phyloP scores from a whole-genome alignment of 1,140 invertebrate genomes.

The Neelides sp. region DNA sequence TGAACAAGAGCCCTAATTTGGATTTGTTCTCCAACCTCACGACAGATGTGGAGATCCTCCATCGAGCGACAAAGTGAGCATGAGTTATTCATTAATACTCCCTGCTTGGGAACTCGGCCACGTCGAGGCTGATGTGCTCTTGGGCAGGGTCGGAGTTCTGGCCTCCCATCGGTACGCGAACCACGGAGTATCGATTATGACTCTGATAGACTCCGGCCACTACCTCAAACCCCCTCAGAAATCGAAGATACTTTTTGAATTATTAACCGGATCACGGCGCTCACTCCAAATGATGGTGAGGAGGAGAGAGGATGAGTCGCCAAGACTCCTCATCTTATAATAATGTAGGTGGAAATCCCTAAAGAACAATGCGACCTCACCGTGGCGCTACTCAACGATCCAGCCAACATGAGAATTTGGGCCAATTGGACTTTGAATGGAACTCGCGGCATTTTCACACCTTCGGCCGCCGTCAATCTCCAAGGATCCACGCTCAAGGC shows the following conservation, averaged over 20 bases:
- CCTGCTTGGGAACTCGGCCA: background rate
- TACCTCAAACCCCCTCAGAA: conserved; percentile 23
- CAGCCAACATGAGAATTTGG: too few species aligned
- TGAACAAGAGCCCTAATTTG: conserved; percentile 4
- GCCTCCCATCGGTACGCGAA: conserved; percentile 25
- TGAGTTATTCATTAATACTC: conserved; percentile 30
- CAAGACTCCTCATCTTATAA: too few species aligned
- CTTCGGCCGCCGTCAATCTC: too few species aligned
- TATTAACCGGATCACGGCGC: conserved; percentile 24
- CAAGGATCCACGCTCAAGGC: too few species aligned
- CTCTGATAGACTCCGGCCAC: conserved; percentile 32
- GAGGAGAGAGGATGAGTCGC: too few species aligned
- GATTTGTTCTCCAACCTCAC: conserved; percentile 16
- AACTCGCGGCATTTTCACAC: too few species aligned
- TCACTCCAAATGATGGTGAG: too few species aligned
- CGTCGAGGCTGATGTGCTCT: conserved; percentile 9
- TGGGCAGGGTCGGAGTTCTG: conserved; percentile 26
- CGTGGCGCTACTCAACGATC: too few species aligned
- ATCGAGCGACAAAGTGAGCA: conserved; percentile 31
- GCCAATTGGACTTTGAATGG: too few species aligned
- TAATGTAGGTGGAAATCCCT: too few species aligned
- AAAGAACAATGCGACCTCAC: too few species aligned
- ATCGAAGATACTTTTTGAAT: conserved; percentile 31
- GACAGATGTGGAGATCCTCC: conserved; percentile 18
- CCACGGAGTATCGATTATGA: conserved; percentile 32